Conservation (phyloP, 2,113 vertebrate genomes). For the Coracopsis vasa region DNA sequence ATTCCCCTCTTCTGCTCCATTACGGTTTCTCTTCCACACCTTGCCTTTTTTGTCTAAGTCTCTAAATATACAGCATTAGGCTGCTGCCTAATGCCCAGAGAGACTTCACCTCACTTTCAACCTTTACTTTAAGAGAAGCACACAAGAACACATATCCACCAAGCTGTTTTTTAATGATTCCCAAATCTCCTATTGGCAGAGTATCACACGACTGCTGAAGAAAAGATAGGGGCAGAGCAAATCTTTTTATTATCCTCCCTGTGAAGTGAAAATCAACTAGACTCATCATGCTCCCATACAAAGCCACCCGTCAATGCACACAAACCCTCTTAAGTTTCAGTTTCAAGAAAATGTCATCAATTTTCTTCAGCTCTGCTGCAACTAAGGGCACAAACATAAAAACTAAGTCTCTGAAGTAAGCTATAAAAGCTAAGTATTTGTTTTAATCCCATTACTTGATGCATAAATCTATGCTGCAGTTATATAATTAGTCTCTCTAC, state of each 20-base stretch:
- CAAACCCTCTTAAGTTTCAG: not conserved
- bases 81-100: not conserved
- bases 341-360: not conserved
- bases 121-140: not conserved
- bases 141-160: not conserved
- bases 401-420: not conserved
- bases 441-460: not conserved
- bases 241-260: not conserved
- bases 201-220: not conserved
- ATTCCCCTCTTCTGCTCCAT: not conserved
- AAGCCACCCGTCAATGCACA: not conserved
- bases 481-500: not conserved
- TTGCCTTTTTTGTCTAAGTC: not conserved
- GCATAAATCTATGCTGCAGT: not conserved
- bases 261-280: not conserved
- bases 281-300: not conserved
- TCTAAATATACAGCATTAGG: not conserved
- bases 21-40: not conserved
- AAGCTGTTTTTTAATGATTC: not conserved
- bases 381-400: not conserved
- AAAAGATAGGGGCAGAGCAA: not conserved
- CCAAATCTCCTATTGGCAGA: not conserved
- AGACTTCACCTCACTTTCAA: not conserved
- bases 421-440: not conserved
- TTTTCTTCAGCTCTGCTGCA: not conserved